phyloP scores from a whole-genome alignment of 2,888 invertebrate genomes.

The Platerodrilus igneus region DNA sequence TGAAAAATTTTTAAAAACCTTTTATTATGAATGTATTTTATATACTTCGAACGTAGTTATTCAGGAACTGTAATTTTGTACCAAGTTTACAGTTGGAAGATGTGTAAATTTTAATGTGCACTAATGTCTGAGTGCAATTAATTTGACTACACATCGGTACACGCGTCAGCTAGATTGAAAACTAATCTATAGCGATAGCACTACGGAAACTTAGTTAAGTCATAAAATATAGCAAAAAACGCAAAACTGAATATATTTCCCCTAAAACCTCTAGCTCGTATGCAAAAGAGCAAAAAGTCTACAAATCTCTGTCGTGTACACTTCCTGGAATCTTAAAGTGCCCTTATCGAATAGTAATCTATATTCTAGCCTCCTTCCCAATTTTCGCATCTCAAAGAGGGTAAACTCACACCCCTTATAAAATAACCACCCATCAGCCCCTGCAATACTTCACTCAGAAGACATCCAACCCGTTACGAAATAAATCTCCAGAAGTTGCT shows the following conservation, averaged over 20 bases:
- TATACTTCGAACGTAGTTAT: too few species aligned
- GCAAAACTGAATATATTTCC: slow-evolving; percentile 21
- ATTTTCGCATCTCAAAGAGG: slow-evolving; percentile 26
- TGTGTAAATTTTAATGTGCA: too few species aligned
- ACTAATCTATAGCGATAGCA: too few species aligned
- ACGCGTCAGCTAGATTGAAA: too few species aligned
- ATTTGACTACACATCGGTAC: too few species aligned
- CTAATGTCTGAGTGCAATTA: too few species aligned
- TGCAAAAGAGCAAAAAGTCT: slow-evolving; percentile 30
- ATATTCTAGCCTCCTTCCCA: slow-evolving; percentile 33
- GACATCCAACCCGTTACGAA: slow-evolving; percentile 48
- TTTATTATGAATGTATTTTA: too few species aligned
- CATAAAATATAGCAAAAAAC: slow-evolving; percentile 12
- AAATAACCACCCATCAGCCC: slow-evolving; percentile 25
- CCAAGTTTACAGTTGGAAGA: too few species aligned
- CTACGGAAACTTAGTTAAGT: too few species aligned
- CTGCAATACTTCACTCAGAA: slow-evolving; percentile 47
- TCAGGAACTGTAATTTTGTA: too few species aligned
- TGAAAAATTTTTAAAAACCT: too few species aligned
- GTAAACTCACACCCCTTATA: slow-evolving; percentile 22
- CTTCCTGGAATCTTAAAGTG: slow-evolving; percentile 40
- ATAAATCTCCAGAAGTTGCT: slow-evolving; percentile 51
- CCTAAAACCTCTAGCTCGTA: slow-evolving; percentile 27
- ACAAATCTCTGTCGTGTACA: slow-evolving; percentile 38
- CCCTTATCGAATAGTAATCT: slow-evolving; percentile 39